phyloP scores from a whole-genome alignment of 1,140 invertebrate genomes.

The Drosophila prosaltans region DNA sequence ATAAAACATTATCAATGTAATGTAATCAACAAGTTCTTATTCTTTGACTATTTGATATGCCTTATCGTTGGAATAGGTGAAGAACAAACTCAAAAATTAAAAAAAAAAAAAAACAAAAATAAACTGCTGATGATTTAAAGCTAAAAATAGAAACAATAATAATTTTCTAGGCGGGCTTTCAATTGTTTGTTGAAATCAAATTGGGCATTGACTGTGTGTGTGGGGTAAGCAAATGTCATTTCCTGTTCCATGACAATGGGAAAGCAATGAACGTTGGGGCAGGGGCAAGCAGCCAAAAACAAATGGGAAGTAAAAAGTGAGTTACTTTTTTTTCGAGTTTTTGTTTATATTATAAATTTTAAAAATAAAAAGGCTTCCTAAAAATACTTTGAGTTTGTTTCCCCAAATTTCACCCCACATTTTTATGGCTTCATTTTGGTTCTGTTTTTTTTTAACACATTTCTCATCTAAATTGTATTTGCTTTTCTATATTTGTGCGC shows the following conservation, averaged over 20 bases:
- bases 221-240: not conserved
- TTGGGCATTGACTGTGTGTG: constrained; percentile 34
- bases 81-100: constrained; percentile 17
- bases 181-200: constrained; percentile 33
- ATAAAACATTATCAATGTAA: too few relatives aligned
- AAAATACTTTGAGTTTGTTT: too few relatives aligned
- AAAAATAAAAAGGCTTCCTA: too few relatives aligned
- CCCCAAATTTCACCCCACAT: not conserved
- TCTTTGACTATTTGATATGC: not conserved
- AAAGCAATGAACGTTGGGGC: constrained; percentile 4
- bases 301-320: not conserved
- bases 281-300: too few relatives aligned
- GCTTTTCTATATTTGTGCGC: constrained; percentile 18
- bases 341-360: too few relatives aligned
- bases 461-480: constrained; percentile 7
- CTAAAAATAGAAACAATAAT: constrained; percentile 8
- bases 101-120: constrained; percentile 54
- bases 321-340: too few relatives aligned
- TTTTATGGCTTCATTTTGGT: constrained; percentile 23
- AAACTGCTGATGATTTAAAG: constrained; percentile 21
- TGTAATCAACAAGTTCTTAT: too few relatives aligned
- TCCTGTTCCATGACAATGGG: not conserved
- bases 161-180: not conserved
- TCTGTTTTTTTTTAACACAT: constrained; percentile 22
- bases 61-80: not conserved